Base-by-base conservation (phyloP, 2,113 vertebrate genomes). In the Sminthopsis crassicaudata region DNA sequence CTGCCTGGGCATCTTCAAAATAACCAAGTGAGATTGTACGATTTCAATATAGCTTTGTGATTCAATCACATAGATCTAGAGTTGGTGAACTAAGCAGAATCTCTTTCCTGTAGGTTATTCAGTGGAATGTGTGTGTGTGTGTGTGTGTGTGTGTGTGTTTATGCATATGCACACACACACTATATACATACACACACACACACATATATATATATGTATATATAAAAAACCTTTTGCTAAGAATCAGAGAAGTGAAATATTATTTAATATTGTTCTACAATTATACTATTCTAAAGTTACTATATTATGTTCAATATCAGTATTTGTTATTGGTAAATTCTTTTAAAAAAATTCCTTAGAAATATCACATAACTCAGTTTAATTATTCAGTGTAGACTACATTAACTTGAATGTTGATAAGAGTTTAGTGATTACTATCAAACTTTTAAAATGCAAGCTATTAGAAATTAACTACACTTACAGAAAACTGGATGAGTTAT, bases 391-490 rank as follows among this genome's bases (percentile, higher is more conserved):
- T 48, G 0, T 46, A 30, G 4, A 94, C 91, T 4, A 2, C 9
- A 76, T 95, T 93, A 90, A 46, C 8, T 92, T 91, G 84, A 95
- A 93, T 91, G 53, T 55, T 92, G 54, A 90, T 67, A 89, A 90
- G 52, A 91, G 6, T 90, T 46, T 93, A 96, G 94, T 57, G 52
- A 95, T 95, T 97, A 92, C 91, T 97, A 14, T 97, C 98, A 94
- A 23, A 57, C 9, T 53, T 60, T 95, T 94, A 46, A 90, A 92
- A 48, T 91, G 25, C 19, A 53, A 97, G 97, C 92, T 90, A 42
- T 30, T 96, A 60, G 93, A 95, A 98, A 96, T 93, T 96, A 97
- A 97, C 93, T 94, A 91, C 67, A 27, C 53, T 91, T 91, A 93
- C 91, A 93, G 91, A 97, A 97, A 97, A 94, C 93, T 91, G 94